Base-by-base conservation (phyloP, 2,888 invertebrate species). In the Orthosia gracilis region DNA sequence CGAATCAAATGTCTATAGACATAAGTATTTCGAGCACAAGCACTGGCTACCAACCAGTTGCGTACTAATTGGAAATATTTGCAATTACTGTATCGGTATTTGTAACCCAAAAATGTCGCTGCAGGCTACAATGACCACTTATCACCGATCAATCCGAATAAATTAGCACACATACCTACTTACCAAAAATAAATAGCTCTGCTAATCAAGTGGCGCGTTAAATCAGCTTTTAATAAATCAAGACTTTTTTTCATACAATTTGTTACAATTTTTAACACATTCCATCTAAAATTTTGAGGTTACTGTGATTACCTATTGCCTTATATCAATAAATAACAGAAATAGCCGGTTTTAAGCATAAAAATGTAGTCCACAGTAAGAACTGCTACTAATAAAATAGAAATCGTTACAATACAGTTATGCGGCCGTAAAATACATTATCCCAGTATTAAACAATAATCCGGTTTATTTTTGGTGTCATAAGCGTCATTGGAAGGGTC, bases 391-490 rank as follows among this genome's bases (percentile, higher is more conserved):
- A 87, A 88, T 88, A 88, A 88, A 86, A 88, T 81, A 88, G 86
- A 88, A 88, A 88, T 86, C 84, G 76, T 74, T 79, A 73, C 76
- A 87, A 80, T 81, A 90, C 90, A 89, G 89, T 90, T 90, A 90
- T 76, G 79, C 76, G 86, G 84, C 87, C 90, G 85, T 90, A 88
- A 88, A 90, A 89, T 81, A 87, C 77, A 87, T 87, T 86, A 83
- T 88, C 83, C 80, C 83, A 71, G 67, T 76, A 73, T 82, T 84
- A 84, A 80, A 75, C 75, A 80, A 81, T 82, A 74, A 83, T 81
- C 85, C 86, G 82, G 87, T 85, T 82, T 82, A 78, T 80, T 77
- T 84, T 88, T 77, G 54, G 80, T 85, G 84, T 85, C 86, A 76
- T 84, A 82, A 79, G 74, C 50, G 61, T 73, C 69, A 73, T 76